Base-by-base conservation (phyloP, 2,113 vertebrate species). In the Perca schrenkii region DNA sequence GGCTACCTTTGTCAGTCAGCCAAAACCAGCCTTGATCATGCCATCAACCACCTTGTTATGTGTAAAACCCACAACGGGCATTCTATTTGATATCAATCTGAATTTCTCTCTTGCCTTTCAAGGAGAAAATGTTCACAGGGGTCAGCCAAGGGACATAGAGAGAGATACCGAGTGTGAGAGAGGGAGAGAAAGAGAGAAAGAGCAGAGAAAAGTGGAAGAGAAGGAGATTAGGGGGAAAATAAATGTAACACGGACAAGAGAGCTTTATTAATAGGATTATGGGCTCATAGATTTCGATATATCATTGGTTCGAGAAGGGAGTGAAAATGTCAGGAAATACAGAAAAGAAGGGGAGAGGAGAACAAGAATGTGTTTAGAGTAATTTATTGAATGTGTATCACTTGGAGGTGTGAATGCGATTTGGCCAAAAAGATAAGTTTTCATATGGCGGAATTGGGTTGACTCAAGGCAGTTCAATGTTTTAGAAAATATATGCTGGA, bases 211-310 rank as follows among this genome's bases (percentile, higher is more conserved):
- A 87, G 90, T 90, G 88, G 86, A 89, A 80, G 75, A 91, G 90
- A 94, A 87, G 95, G 90, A 96, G 93, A 97, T 97, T 97, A 96
- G 87, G 91, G 95, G 88, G 93, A 91, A 96, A 97, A 97, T 97
- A 96, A 94, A 96, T 97, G 96, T 94, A 95, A 95, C 95, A 96
- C 73, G 94, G 95, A 96, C 95, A 96, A 96, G 95, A 93, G 95
- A 93, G 95, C 95, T 95, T 92, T 94, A 97, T 95, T 96, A 97
- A 97, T 96, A 96, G 95, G 95, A 98, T 97, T 97, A 97, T 89
- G 93, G 95, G 96, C 95, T 96, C 91, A 94, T 89, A 91, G 88
- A 93, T 94, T 95, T 94, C 80, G 90, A 95, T 95, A 94, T 88
- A 94, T 95, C 94, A 95, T 93, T 89, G 86, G 80, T 81, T 88